Percentiles rank a stretch among this genome's conserved stretches.
Conservation (phyloP, 2,113 vertebrate genomes). For the Saccopteryx leptura region DNA sequence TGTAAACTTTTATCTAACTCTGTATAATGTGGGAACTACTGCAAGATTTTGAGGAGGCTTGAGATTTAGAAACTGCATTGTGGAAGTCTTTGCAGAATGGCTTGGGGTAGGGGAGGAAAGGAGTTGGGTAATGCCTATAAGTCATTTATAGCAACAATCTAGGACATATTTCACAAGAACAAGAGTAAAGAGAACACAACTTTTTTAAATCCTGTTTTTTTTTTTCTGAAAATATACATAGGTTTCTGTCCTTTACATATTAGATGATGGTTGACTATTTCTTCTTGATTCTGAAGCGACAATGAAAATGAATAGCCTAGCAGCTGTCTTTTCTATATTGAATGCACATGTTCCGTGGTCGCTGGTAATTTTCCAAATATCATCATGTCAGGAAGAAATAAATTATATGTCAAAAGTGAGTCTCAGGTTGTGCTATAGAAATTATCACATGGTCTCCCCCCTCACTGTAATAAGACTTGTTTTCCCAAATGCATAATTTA, state of each 20-base stretch:
- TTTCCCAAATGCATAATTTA: slow-evolving; percentile 53
- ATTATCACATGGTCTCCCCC: slow-evolving; percentile 57
- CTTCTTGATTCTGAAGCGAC: background rate
- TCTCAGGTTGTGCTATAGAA: slow-evolving; percentile 52
- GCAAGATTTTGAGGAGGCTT: background rate
- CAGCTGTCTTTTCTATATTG: slow-evolving; percentile 39
- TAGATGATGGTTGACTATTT: slow-evolving; percentile 10
- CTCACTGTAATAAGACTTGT: background rate
- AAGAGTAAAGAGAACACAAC: background rate
- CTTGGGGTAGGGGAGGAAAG: background rate
- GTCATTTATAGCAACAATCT: background rate
- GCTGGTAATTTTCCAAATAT: slow-evolving; percentile 53
- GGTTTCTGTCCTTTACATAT: background rate
- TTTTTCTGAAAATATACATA: background rate
- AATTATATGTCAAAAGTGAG: slow-evolving; percentile 67
- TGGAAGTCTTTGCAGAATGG: background rate
- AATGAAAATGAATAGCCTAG: slow-evolving; percentile 8
- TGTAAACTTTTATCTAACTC: background rate
- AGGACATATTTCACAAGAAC: background rate
- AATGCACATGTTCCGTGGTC: slow-evolving; percentile 26
- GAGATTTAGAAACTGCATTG: background rate
- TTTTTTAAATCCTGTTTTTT: background rate
- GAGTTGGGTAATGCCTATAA: background rate
- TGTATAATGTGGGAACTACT: background rate
- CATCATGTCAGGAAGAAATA: slow-evolving; percentile 71